Percentiles rank a stretch among this genome's conserved stretches.
Conservation (phyloP, 64 coral and sea anemone species). For the Montipora efflorescens region DNA sequence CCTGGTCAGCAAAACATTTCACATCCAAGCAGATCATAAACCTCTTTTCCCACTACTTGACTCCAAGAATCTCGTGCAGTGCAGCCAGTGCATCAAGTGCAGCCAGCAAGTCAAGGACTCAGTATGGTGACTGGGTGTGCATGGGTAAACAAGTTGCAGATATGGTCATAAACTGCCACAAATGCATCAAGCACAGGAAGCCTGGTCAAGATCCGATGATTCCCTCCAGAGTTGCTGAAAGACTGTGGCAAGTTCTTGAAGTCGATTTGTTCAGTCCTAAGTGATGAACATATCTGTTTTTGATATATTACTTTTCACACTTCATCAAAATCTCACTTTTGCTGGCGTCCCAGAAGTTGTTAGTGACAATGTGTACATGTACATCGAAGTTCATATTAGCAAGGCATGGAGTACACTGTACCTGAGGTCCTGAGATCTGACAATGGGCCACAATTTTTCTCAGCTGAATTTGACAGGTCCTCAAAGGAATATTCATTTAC, state of each 20-base stretch:
- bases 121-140: neutral
- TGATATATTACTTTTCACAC: no score
- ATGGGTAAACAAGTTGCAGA: slow-evolving; percentile 21
- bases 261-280: no score
- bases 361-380: neutral
- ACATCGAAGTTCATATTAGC: slow-evolving; percentile 17
- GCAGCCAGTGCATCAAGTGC: no score
- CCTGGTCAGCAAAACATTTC: slow-evolving; percentile 30
- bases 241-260: no score
- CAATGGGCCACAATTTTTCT: neutral
- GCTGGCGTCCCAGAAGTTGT: neutral
- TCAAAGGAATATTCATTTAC: neutral
- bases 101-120: no score
- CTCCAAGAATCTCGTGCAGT: slow-evolving; percentile 16
- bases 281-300: no score
- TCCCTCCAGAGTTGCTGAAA: no score
- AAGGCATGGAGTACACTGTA: neutral
- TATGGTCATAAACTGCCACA: neutral
- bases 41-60: slow-evolving; percentile 5
- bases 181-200: no score
- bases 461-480: neutral
- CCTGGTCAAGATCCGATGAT: no score
- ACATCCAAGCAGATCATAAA: slow-evolving; percentile 26
- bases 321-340: no score
- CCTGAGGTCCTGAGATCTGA: neutral